phyloP scores from a whole-genome alignment of 2,888 invertebrate species.

The Silvanus unidentatus region DNA sequence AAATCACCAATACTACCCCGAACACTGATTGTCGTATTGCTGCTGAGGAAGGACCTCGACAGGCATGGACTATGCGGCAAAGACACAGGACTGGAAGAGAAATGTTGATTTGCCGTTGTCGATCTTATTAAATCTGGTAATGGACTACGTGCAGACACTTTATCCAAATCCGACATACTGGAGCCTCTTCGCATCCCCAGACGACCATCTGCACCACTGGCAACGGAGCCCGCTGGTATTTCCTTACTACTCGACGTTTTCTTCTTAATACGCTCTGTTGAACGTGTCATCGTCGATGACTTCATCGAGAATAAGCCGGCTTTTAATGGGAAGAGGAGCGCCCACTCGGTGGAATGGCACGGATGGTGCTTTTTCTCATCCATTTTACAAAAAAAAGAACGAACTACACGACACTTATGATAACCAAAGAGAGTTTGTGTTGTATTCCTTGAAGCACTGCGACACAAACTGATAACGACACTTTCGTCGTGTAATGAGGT shows the following conservation, averaged over 20 bases:
- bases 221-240: too few relatives aligned
- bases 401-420: neutral
- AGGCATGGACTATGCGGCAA: conserved; percentile 52
- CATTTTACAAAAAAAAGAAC: too few relatives aligned
- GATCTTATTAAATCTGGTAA: conserved; percentile 50
- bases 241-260: conserved; percentile 16
- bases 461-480: conserved; percentile 14
- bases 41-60: conserved; percentile 46
- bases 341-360: conserved; percentile 53
- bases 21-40: conserved; percentile 33
- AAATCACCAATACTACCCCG: conserved; percentile 60
- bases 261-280: conserved; percentile 33
- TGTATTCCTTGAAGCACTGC: conserved; percentile 6
- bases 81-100: conserved; percentile 44
- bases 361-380: conserved; percentile 6
- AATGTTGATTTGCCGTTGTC: conserved; percentile 44
- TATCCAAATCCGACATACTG: conserved; percentile 68
- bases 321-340: conserved; percentile 54
- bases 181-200: conserved; percentile 63
- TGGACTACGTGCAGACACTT: conserved; percentile 41
- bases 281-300: conserved; percentile 42
- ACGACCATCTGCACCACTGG: conserved; percentile 23
- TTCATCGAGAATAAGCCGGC: conserved; percentile 54
- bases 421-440: neutral
- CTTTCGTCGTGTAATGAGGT: conserved; percentile 17